Conservation (phyloP, 2,797 vertebrate genomes). For the Mus caroli region DNA sequence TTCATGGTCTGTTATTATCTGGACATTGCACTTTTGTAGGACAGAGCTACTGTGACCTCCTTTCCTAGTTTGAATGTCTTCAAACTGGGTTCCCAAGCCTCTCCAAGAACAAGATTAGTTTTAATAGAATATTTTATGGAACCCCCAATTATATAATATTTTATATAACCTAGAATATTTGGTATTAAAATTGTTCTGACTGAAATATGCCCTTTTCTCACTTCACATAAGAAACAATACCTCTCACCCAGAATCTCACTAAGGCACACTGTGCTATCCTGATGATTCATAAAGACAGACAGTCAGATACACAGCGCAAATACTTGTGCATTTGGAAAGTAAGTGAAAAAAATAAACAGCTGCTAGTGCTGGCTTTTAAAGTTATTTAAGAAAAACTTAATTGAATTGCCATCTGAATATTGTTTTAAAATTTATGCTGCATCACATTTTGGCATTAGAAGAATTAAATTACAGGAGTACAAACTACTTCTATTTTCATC, state of each 20-base stretch:
- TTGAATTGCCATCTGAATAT: constrained; percentile 54
- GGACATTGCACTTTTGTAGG: neutral
- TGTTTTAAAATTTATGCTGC: neutral
- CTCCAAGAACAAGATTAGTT: neutral
- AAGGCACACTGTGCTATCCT: neutral
- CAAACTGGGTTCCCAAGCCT: neutral
- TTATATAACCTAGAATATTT: neutral
- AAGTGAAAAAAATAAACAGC: neutral
- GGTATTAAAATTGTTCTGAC: neutral
- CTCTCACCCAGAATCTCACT: neutral
- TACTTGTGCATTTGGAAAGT: neutral
- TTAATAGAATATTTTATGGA: neutral
- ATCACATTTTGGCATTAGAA: neutral
- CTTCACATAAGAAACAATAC: neutral
- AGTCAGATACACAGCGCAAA: neutral
- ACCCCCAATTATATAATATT: neutral
- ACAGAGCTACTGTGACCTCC: neutral
- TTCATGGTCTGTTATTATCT: neutral
- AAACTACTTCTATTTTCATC: neutral
- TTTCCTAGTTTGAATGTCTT: neutral
- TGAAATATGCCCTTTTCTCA: neutral
- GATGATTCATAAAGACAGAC: neutral
- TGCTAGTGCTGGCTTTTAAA: constrained; percentile 12
- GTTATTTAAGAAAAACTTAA: constrained; percentile 69
- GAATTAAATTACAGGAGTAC: neutral